Conservation (phyloP, 1,140 invertebrate genomes). For the Megalopta genalis region DNA sequence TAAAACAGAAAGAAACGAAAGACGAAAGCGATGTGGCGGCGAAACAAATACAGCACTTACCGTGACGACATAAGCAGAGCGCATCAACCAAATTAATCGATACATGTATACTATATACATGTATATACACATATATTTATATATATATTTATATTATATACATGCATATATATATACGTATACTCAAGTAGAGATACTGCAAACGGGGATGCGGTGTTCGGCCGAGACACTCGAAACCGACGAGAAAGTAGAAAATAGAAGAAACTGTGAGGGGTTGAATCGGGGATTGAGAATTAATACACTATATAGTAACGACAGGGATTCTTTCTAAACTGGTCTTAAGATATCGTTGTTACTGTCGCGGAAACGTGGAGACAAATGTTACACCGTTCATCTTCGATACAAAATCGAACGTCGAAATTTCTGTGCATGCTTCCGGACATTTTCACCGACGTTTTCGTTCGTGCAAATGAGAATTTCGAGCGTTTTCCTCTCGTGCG, state of each 20-base stretch:
- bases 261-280: neutral
- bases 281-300: neutral
- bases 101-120: neutral
- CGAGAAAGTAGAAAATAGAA: neutral
- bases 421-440: no score
- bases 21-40: slow-evolving; percentile 18
- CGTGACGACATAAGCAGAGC: slow-evolving; percentile 44
- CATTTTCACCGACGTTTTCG: no score
- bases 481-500: no score
- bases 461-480: no score
- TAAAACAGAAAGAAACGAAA: slow-evolving; percentile 1
- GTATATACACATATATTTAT: no score
- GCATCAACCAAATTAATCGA: slow-evolving; percentile 41
- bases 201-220: neutral
- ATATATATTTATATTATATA: slow-evolving; percentile 4
- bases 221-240: neutral
- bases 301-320: neutral
- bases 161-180: neutral
- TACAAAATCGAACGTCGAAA: no score
- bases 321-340: neutral
- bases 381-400: no score
- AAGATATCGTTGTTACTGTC: neutral
- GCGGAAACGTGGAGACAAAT: no score
- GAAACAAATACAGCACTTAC: slow-evolving; percentile 50
- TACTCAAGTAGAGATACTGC: neutral